Evolutionary conservation across 2,888 invertebrate species (phyloP), one percentile per base, ranked within the genome.

Genomic region (Lasioglossum oenotherae): DNA sequence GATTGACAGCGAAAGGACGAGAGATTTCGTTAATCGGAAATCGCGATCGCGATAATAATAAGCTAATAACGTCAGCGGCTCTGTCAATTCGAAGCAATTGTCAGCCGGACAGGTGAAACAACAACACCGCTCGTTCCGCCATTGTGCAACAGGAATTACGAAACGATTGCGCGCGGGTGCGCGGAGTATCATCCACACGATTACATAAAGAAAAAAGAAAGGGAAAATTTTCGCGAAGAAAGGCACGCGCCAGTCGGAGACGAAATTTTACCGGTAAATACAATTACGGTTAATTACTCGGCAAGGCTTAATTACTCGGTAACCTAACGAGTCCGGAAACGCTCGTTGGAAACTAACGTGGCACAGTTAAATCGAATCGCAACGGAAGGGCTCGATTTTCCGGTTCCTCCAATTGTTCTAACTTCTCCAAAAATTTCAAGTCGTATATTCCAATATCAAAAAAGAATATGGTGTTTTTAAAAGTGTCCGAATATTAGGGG

Each of bases 61-160:
- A 41, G 14, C 44, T 27, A 41, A 10, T 31, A 31, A 46, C 19
- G 16, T 73, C 49, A 31, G 64, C 64, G 27, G 67, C 44, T 44
- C 6, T 35, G 27, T 19, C 10, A n/a, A 49, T 27, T 41, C 53
- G 67, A 64, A 35, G n/a, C 35, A 49, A 49, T 44, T 60, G 16
- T 5, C 31, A 19, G n/a, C 67, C 83, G 77, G 35, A 35, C 73
- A 3, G 71, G n/a, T 46, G 27, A 12, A 31, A 35, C 35, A 67
- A 67, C 67, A 31, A 19, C 19, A 23, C 19, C 67, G 16, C 16
- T 16, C 74, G 67, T 74, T 78, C 74, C 69, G 1, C 2, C n/a
- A 44, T 88, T 90, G 85, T 83, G 87, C 76, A 86, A 90, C 78
- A 64, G 78, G 71, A 46, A 87, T 88, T 87, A 76, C 83, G 84